Conservation (phyloP, 2,888 invertebrate species). For the Liodrosophila aerea region DNA sequence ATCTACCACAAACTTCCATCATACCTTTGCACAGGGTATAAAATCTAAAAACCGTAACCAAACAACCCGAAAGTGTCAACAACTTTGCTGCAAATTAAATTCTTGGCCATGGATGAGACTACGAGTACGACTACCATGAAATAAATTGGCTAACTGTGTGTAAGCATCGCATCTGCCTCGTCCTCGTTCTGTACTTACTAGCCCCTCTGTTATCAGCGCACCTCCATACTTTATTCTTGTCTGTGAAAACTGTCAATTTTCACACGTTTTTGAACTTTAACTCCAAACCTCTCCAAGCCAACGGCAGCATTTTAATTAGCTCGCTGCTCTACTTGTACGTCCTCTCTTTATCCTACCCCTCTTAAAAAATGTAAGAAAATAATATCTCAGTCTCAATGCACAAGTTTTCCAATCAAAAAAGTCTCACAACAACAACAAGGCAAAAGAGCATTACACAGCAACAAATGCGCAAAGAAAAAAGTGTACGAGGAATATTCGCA, state of each 20-base stretch:
- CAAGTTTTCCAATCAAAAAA: conserved; percentile 55
- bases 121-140: neutral
- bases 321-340: neutral
- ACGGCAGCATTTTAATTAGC: conserved; percentile 49
- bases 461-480: conserved; percentile 36
- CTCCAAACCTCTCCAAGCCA: conserved; percentile 8
- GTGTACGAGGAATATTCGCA: neutral
- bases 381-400: conserved; percentile 25
- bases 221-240: conserved; percentile 19
- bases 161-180: neutral
- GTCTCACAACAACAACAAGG: conserved; percentile 30
- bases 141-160: conserved; percentile 1
- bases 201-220: too few species aligned
- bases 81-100: conserved; percentile 24
- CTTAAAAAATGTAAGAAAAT: neutral
- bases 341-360: neutral
- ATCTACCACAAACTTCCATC: too few species aligned
- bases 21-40: too few species aligned
- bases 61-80: conserved; percentile 14
- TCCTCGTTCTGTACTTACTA: too few species aligned
- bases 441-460: conserved; percentile 23
- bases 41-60: too few species aligned
- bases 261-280: conserved; percentile 40
- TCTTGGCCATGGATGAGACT: conserved; percentile 4
- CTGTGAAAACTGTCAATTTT: conserved; percentile 41